Base-by-base conservation (phyloP, 1,140 invertebrate species). In the Acromyrmex echinatior region DNA sequence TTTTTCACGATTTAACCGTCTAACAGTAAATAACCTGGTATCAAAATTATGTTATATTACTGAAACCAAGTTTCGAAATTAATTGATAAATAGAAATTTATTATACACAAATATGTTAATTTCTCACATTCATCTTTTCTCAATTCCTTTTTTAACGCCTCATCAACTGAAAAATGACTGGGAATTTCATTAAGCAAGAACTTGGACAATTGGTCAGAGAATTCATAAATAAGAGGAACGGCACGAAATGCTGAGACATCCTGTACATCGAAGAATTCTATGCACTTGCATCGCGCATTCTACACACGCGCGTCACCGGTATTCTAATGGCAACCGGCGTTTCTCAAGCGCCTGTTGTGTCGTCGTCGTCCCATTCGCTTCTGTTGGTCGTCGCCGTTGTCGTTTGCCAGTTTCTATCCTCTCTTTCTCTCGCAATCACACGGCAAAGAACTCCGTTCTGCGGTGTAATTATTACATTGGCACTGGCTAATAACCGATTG, bases 291-390 rank as follows among this genome's bases (percentile, higher is more conserved):
- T 87, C 86, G 51, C 7, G 58, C 65, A 77, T 88, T 87, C 65
- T 84, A 60, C 31, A 9, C 58, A 62, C 84, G 60, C 74, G 25
- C 76, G 84, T 86, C 76, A 80, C 76, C 68, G 66, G 87, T 81
- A 81, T 87, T 88, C 85, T 60, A 88, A 81, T 62, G 76, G 60
- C 62, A 70, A 81, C 28, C 53, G 85, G 58, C 35, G 70, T 86
- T 81, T 86, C 87, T 58, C 73, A 86, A 86, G 53, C 82, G 65
- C 4, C 73, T 63, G 28, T 62, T 31, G 25, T 70, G 86, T 71
- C 66, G 60, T 25, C 56, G 51, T 25, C 56, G 51, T 85, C 71
- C 84, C 21, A 31, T 63, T 81, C 80, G 56, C 39, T 86, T 51
- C 51, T 68, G 62, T 80, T 45, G 31, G 21, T 14, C 73, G 35